phyloP scores from a whole-genome alignment of 2,113 vertebrate species.

The Phalacrocorax aristotelis region DNA sequence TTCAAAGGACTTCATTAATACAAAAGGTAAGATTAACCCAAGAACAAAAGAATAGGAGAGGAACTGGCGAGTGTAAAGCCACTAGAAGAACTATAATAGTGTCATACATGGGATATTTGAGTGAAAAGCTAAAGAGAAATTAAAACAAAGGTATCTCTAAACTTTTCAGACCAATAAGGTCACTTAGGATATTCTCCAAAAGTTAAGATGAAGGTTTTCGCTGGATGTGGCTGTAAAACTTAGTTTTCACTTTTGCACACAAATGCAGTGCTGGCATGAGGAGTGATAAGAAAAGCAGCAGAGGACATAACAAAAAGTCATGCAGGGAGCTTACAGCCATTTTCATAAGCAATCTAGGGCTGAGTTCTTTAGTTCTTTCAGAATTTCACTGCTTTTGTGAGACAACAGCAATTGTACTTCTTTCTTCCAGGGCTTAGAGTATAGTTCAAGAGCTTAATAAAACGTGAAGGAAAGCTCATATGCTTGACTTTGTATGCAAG shows the following conservation, averaged over 20 bases:
- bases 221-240: not conserved
- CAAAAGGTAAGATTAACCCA: slow-evolving; percentile 62
- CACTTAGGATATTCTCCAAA: not conserved
- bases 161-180: slow-evolving; percentile 21
- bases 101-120: not conserved
- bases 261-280: not conserved
- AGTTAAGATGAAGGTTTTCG: not conserved
- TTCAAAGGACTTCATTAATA: slow-evolving; percentile 74
- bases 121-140: slow-evolving; percentile 26
- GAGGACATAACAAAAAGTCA: not conserved
- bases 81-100: slow-evolving; percentile 41
- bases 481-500: slow-evolving; percentile 49
- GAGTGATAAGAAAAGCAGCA: not conserved
- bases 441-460: slow-evolving; percentile 34
- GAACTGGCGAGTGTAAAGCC: slow-evolving; percentile 25
- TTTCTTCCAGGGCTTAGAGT: slow-evolving; percentile 14
- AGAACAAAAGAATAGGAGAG: slow-evolving; percentile 72
- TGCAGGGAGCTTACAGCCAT: not conserved
- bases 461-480: slow-evolving; percentile 37
- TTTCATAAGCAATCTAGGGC: not conserved
- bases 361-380: slow-evolving; percentile 5
- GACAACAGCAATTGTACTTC: slow-evolving; percentile 27
- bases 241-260: not conserved
- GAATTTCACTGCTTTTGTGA: slow-evolving; percentile 31
- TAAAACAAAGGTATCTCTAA: slow-evolving; percentile 51